Base-by-base conservation (phyloP, 2,888 invertebrate species). In the Thymelicus sylvestris region DNA sequence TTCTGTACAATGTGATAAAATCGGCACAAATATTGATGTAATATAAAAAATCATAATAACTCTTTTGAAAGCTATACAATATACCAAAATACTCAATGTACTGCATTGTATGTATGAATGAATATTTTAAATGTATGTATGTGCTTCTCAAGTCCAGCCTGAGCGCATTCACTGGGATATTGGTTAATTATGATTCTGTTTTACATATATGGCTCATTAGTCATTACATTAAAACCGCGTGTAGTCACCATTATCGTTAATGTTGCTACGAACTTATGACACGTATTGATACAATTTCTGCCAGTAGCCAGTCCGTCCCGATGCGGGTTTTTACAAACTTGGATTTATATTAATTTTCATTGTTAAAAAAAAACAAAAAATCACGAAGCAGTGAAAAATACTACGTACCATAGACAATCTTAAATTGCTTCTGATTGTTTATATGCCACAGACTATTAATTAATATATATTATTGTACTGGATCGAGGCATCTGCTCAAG, bases 221-320 rank as follows among this genome's bases (percentile, higher is more conserved):
- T 4, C 8, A 44, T 12, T 44, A 44, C 0, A 44, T 7, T 44
- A 44, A 44, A 44, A 10, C 44, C 44, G 10, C 44, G 12, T 12
- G 10, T 44, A 44, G 44, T 44, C 44, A 44, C 44, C 24, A 13
- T 12, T 31, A 38, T 24, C 24, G 12, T 57, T 31, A 71, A 65
- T 31, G 48, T 44, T 50, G 70, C 80, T 82, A 81, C 73, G 80
- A 86, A 87, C 81, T 81, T 81, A 83, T 82, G 82, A 90, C 89
- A 91, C 89, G 80, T 80, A 81, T 76, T 84, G 7, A 63, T 69
- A 55, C 59, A 87, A 79, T 79, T 78, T 80, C 68, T 86, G 90
- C 86, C 87, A 86, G 80, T 85, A 85, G 86, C 75, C 76, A 81
- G 81, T 90, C 92, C 92, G 92, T 92, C 92, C 92, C 78, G 67